A percentile compares a stretch with the other conserved stretches of the same genome.
These are phyloP conservation scores for Atrina japonica DNA, from an alignment of 2,888 invertebrate genomes.

Conservation along the genomic window DNA sequence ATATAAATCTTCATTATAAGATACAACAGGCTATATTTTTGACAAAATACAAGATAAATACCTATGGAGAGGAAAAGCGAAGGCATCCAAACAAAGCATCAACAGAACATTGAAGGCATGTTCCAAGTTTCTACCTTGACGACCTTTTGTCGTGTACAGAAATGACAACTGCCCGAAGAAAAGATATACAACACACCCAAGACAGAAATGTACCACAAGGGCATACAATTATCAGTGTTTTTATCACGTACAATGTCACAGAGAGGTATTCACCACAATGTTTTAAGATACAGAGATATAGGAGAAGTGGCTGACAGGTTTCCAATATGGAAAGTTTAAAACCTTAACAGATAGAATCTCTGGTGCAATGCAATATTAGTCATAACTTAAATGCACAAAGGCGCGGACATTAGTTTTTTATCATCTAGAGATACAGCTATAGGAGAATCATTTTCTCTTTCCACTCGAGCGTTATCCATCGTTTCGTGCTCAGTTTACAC, in stretches of 20 bases:
- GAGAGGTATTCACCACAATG: too few relatives aligned
- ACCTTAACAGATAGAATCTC: too few relatives aligned
- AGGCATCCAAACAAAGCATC: neutral
- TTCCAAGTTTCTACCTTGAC: neutral
- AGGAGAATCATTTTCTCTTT: neutral
- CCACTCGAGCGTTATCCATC: neutral
- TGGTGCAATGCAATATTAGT: slow-evolving; percentile 2
- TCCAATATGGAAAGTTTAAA: too few relatives aligned
- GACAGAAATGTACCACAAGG: neutral
- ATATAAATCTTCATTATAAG: neutral
- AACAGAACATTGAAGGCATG: neutral
- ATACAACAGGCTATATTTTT: slow-evolving; percentile 13
- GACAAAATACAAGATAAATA: neutral
- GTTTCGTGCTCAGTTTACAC: neutral
- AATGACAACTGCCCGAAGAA: neutral
- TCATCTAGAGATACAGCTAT: too few relatives aligned
- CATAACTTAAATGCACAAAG: neutral
- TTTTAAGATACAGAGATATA: too few relatives aligned
- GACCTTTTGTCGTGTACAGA: slow-evolving; percentile 7
- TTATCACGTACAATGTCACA: too few relatives aligned
- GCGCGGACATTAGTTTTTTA: slow-evolving; percentile 1
- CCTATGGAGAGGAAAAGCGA: slow-evolving; percentile 4
- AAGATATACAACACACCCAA: neutral
- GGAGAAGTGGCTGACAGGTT: too few relatives aligned
- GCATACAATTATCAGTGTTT: neutral